Evolutionary conservation across 2,888 invertebrate species (phyloP).

Genomic region (Ochlodes sylvanus): DNA sequence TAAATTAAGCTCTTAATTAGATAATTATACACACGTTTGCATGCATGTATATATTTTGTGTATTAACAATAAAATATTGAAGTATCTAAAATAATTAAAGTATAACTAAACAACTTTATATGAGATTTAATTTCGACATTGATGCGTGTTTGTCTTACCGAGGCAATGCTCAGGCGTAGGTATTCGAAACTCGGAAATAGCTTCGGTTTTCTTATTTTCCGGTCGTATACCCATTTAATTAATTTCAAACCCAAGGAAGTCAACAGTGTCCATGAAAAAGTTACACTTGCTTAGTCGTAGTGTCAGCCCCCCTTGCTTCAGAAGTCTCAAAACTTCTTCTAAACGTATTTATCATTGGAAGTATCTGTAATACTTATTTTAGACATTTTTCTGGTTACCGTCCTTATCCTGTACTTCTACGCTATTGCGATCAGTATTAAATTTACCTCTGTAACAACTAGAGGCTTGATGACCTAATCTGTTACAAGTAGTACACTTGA

Average conservation of each 20-base stretch:
- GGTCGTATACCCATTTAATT: not conserved
- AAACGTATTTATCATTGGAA: not conserved
- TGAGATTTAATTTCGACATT: no score
- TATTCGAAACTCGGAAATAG: not conserved
- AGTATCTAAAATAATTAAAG: no score
- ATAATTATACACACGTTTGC: no score
- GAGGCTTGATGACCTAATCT: constrained; percentile 16
- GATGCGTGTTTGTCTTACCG: no score
- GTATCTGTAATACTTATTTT: not conserved
- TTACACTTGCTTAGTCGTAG: no score
- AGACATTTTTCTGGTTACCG: not conserved
- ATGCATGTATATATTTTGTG: no score
- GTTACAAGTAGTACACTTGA: constrained; percentile 16
- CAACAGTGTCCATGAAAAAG: no score
- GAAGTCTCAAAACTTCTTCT: no score
- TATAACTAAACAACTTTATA: no score
- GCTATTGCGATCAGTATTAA: not conserved
- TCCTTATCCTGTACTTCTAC: not conserved
- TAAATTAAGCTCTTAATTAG: no score
- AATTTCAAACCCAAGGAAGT: not conserved
- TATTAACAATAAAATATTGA: no score
- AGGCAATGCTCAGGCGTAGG: constrained; percentile 39
- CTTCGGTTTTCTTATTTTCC: not conserved
- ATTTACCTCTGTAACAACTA: constrained; percentile 12
- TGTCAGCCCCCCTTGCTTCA: no score